Conservation (phyloP, 1,140 invertebrate genomes). For the Oncopeltus fasciatus region DNA sequence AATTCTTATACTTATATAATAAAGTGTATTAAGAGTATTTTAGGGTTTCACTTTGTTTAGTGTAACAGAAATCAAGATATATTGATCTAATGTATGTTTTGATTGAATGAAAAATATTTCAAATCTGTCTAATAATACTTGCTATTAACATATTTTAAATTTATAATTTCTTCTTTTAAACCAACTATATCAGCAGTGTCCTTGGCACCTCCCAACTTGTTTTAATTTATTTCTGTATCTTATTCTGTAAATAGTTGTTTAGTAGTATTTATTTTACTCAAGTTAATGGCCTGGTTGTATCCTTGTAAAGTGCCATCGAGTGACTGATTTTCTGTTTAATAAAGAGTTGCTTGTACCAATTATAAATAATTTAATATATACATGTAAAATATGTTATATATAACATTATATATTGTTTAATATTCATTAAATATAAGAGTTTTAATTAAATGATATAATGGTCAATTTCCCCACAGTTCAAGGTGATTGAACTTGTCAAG, state of each 20-base stretch:
- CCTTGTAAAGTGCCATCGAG: constrained; percentile 7
- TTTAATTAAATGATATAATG: constrained; percentile 3
- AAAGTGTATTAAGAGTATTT: no score
- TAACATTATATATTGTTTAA: not conserved
- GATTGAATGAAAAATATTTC: no score
- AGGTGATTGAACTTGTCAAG: not conserved
- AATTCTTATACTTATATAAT: no score
- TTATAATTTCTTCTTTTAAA: no score
- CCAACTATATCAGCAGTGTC: no score
- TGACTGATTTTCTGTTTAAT: constrained; percentile 9
- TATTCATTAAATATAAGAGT: not conserved
- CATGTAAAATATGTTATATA: not conserved
- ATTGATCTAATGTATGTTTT: no score
- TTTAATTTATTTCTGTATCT: no score
- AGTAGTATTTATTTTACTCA: not conserved
- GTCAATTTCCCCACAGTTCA: not conserved
- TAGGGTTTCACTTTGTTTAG: no score
- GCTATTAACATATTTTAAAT: no score
- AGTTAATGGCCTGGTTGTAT: not conserved
- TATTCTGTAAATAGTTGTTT: not conserved
- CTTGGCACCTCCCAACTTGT: no score
- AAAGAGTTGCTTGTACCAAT: not conserved
- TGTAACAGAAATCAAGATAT: no score
- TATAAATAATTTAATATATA: not conserved
- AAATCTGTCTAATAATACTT: no score